These are phyloP conservation scores for Theretra japonica DNA, from an alignment of 2,888 invertebrate genomes.

Conservation along the genomic window DNA sequence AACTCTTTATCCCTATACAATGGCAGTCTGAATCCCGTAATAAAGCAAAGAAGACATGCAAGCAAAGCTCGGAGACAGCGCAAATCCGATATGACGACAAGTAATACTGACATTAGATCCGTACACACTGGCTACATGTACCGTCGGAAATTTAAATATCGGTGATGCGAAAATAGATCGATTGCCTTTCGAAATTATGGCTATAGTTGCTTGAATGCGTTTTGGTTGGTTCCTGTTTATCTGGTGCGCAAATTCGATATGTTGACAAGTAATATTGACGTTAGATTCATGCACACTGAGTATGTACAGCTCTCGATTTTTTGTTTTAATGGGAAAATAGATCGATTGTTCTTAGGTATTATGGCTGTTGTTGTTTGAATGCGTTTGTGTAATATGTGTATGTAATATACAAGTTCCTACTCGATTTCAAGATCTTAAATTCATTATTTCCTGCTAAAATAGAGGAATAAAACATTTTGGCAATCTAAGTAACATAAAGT, in stretches of 20 bases:
- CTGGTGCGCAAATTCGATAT: conserved; percentile 51
- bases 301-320: background rate
- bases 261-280: conserved; percentile 45
- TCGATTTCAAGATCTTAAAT: too few relatives aligned
- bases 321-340: background rate
- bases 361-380: too few relatives aligned
- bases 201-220: too few relatives aligned
- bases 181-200: too few relatives aligned
- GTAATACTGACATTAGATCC: conserved; percentile 41
- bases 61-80: conserved; percentile 50
- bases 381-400: too few relatives aligned
- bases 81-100: conserved; percentile 57
- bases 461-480: too few relatives aligned
- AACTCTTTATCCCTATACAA: conserved; percentile 45
- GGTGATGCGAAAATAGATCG: background rate
- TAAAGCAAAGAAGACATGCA: conserved; percentile 54
- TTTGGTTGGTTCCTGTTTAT: too few relatives aligned
- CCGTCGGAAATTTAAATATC: background rate
- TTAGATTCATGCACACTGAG: conserved; percentile 35
- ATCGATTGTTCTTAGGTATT: too few relatives aligned
- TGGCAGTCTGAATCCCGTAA: conserved; percentile 48
- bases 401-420: too few relatives aligned
- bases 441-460: too few relatives aligned
- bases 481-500: too few relatives aligned
- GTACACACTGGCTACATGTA: conserved; percentile 30